Conservation (phyloP, 2,888 invertebrate species). For the Tetanocera ferruginea region DNA sequence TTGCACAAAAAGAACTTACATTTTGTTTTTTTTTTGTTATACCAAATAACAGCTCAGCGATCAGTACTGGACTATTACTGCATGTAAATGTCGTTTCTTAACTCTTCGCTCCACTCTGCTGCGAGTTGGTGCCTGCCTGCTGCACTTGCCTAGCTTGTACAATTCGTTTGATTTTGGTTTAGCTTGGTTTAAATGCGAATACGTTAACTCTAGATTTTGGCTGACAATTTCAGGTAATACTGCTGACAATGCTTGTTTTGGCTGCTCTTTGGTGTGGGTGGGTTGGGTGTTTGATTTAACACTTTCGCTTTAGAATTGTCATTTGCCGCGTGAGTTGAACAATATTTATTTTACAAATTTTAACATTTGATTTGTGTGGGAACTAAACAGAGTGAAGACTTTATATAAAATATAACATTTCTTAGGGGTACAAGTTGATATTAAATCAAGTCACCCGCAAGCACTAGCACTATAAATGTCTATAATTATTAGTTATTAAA, state of each 20-base stretch:
- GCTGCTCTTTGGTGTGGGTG: background rate
- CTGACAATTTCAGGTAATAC: background rate
- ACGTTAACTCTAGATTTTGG: background rate
- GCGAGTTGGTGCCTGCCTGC: background rate
- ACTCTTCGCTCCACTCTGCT: background rate
- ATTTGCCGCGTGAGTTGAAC: background rate
- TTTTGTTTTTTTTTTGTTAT: background rate
- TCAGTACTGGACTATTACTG: background rate
- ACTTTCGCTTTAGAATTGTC: background rate
- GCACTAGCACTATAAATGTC: too few relatives aligned
- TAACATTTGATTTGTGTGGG: too few relatives aligned
- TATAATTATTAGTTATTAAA: too few relatives aligned
- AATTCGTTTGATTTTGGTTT: background rate
- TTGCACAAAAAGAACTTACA: background rate
- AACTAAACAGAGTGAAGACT: too few relatives aligned
- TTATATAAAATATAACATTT: too few relatives aligned
- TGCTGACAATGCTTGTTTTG: background rate
- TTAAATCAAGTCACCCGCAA: too few relatives aligned
- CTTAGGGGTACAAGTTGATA: too few relatives aligned
- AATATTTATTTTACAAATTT: too few relatives aligned
- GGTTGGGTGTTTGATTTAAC: conserved; percentile 8
- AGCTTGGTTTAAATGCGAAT: background rate
- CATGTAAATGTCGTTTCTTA: background rate
- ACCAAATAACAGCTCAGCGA: background rate
- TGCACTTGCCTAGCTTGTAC: background rate